Base-by-base conservation (phyloP, 2,797 vertebrate species). In the Alexandromys oeconomus region DNA sequence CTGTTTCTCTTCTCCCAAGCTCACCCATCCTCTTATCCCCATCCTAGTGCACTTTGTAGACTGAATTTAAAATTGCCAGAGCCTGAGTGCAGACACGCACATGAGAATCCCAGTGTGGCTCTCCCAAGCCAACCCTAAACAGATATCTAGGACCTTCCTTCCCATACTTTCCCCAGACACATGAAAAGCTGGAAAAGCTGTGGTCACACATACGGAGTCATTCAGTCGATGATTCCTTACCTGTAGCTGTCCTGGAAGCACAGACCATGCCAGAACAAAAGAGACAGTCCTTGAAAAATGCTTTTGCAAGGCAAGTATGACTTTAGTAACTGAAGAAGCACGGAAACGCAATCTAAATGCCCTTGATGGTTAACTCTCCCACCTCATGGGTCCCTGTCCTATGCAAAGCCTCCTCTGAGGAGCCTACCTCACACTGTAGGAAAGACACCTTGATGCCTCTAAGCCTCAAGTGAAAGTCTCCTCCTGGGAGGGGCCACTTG, bases 401-500 rank as follows among this genome's bases (percentile, higher is more conserved):
- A 4, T 13, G 6, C 63, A 46, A 27, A 4, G 7, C 15, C 5
- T 54, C 5, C 10, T 23, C 34, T 11, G 14, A 7, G 80, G 65
- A 57, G 29, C 17, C 43, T 25, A 10, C 2, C 6, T 46, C 17
- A 0, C 0, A 5, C 12, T 0, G n/a, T 25, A 40, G 0, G 13
- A 76, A 31, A 46, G 29, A 27, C 14, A 6, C 31, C 34, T 78
- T 51, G 1, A n/a, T 2, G 9, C 1, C 0, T 11, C 9, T 8
- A 6, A 14, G 25, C 69, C n/a, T 10, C 4, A 27, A 21, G 4
- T 51, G 48, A 79, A 21, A 48, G 82, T 27, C 25, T 37, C 25
- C 15, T 46, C 3, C 14, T 27, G 9, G 4, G 31, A 40, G 5
- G 0, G 0, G 8, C n/a, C 3, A 1, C 6, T 0, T 2, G 15